These are phyloP conservation scores for Nomada lathburiana DNA, from an alignment of 2,888 invertebrate genomes.

Conservation along the genomic window DNA sequence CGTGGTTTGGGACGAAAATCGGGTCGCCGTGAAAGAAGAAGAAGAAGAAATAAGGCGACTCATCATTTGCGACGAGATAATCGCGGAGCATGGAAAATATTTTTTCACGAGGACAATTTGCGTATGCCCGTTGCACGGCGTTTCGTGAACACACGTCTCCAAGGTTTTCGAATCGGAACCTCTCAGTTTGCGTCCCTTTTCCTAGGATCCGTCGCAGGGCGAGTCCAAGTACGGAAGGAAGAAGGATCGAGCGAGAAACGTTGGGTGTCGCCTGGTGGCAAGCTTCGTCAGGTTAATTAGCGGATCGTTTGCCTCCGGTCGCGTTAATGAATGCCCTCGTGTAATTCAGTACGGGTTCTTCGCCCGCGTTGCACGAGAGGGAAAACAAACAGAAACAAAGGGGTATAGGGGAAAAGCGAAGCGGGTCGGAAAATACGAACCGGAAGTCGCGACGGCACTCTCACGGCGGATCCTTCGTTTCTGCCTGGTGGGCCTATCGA, in stretches of 20 bases:
- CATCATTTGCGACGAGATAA: background rate
- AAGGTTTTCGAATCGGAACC: background rate
- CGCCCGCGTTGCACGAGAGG: constrained; percentile 55
- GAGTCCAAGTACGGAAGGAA: no score
- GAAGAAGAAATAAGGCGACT: background rate
- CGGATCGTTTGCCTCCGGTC: constrained; percentile 65
- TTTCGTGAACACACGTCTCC: background rate
- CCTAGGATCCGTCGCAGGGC: background rate
- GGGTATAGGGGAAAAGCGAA: constrained; percentile 16
- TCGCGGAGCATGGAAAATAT: background rate
- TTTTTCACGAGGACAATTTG: background rate
- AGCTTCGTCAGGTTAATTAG: constrained; percentile 75
- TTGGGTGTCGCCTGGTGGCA: constrained; percentile 66
- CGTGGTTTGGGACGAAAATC: background rate
- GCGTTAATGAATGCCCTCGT: constrained; percentile 71
- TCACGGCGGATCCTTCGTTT: constrained; percentile 4
- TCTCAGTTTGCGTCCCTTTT: background rate
- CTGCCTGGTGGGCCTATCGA: constrained; percentile 23
- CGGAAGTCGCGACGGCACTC: constrained; percentile 33
- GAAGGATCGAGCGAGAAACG: constrained; percentile 37
- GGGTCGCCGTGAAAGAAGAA: no score
- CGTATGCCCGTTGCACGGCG: no score
- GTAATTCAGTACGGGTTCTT: constrained; percentile 52
- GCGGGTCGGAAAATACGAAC: constrained; percentile 15
- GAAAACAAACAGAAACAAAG: constrained; percentile 62